Evolutionary conservation across 2,113 vertebrate species (phyloP).

Genomic region (Clarias gariepinus): DNA sequence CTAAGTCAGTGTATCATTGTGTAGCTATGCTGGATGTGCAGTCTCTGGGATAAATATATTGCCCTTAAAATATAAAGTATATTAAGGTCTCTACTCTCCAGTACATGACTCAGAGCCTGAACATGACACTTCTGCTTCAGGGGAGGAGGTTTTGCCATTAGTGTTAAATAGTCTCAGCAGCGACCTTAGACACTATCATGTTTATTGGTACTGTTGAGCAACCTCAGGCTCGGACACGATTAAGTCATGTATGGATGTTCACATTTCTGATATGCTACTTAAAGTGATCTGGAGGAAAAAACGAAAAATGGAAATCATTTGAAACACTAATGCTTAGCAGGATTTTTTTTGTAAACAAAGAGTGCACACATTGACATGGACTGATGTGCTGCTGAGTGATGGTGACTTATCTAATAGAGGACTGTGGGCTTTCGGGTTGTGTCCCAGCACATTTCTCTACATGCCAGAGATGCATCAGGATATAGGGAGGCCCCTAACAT

Average conservation of each 20-base stretch:
- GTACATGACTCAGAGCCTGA: slow-evolving; percentile 55
- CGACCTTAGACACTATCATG: background rate
- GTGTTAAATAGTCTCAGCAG: background rate
- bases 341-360: background rate
- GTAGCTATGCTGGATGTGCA: slow-evolving; percentile 3
- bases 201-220: background rate
- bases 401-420: slow-evolving; percentile 39
- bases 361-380: slow-evolving; percentile 24
- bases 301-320: background rate
- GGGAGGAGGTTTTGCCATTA: background rate
- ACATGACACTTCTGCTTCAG: slow-evolving; percentile 29
- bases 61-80: slow-evolving; percentile 32
- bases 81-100: slow-evolving; percentile 24
- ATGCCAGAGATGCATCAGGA: slow-evolving; percentile 44
- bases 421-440: slow-evolving; percentile 19
- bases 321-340: background rate
- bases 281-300: background rate
- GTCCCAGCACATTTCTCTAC: slow-evolving; percentile 32
- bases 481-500: slow-evolving; percentile 14
- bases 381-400: slow-evolving; percentile 42
- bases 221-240: background rate
- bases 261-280: slow-evolving; percentile 22
- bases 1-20: slow-evolving; percentile 7
- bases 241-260: background rate
- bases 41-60: slow-evolving; percentile 41